These are phyloP conservation scores for Pocillopora damicornis DNA, from an alignment of 64 coral and sea anemone species.

Conservation along the genomic window DNA sequence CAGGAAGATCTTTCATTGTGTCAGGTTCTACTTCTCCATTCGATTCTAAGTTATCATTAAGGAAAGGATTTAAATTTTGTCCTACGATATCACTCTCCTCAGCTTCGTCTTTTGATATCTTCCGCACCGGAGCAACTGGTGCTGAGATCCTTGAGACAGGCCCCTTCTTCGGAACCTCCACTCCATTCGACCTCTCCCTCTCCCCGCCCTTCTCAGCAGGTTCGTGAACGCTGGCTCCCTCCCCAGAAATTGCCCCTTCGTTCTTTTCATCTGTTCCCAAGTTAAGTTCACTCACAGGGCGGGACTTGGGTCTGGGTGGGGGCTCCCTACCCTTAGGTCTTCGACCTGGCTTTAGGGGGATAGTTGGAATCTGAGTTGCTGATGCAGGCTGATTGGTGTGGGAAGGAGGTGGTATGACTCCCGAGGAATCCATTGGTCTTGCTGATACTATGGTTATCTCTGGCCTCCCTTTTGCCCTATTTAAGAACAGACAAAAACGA, in stretches of 20 bases:
- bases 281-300: conserved; percentile 58
- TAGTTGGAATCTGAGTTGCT: not conserved
- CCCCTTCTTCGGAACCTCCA: not conserved
- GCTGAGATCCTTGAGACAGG: not conserved
- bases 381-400: not conserved
- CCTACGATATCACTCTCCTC: not conserved
- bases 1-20: not conserved
- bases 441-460: conserved; percentile 89
- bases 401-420: conserved; percentile 20
- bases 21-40: not conserved
- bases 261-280: conserved; percentile 13
- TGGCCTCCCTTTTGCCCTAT: conserved; percentile 62
- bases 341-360: not conserved
- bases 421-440: conserved; percentile 67
- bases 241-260: not conserved
- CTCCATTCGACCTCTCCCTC: not conserved
- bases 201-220: not conserved
- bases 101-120: not conserved
- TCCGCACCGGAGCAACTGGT: not conserved
- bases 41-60: not conserved
- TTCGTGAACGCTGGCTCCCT: not conserved
- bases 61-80: not conserved
- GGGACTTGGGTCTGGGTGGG: conserved; percentile 80
- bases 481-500: not conserved
- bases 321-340: conserved; percentile 49